phyloP scores from a whole-genome alignment of 2,797 vertebrate genomes.

The Ispidina lecontei region DNA sequence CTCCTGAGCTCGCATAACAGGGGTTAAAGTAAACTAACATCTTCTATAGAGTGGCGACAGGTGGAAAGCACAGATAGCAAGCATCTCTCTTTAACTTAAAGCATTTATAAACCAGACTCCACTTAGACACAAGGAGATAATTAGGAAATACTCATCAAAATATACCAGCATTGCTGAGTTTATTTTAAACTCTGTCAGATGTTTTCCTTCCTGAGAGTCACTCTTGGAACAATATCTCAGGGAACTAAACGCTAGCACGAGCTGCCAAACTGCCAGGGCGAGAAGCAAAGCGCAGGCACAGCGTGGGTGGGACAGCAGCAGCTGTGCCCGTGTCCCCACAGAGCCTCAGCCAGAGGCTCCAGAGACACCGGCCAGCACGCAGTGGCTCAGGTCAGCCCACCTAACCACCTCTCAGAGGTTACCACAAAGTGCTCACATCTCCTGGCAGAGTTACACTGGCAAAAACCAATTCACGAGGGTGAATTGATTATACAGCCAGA shows the following conservation, averaged over 20 bases:
- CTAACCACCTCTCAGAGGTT: background rate
- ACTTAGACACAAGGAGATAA: constrained; percentile 23
- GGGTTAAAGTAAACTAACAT: background rate
- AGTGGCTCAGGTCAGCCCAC: background rate
- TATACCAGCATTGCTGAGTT: constrained; percentile 22
- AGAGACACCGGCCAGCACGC: rapidly evolving
- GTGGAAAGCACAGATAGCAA: background rate
- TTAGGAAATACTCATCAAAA: constrained; percentile 47
- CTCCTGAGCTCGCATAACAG: background rate
- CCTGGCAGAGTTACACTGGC: background rate
- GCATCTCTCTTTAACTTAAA: background rate
- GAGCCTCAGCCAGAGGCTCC: background rate
- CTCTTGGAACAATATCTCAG: constrained; percentile 7
- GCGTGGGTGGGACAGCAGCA: background rate
- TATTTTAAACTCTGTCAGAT: constrained; percentile 34
- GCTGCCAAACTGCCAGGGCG: background rate
- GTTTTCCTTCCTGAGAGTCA: constrained; percentile 43
- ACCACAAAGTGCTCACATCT: background rate
- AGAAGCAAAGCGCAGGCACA: background rate
- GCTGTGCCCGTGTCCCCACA: background rate
- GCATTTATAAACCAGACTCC: constrained; percentile 13
- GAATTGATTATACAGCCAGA: background rate
- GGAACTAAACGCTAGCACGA: background rate
- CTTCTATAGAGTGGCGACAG: background rate
- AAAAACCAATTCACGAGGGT: background rate